Percentiles rank a stretch among this genome's conserved stretches.
These are phyloP conservation scores for Thaumatotibia leucotreta DNA, from an alignment of 1,140 invertebrate species.

Conservation along the genomic window DNA sequence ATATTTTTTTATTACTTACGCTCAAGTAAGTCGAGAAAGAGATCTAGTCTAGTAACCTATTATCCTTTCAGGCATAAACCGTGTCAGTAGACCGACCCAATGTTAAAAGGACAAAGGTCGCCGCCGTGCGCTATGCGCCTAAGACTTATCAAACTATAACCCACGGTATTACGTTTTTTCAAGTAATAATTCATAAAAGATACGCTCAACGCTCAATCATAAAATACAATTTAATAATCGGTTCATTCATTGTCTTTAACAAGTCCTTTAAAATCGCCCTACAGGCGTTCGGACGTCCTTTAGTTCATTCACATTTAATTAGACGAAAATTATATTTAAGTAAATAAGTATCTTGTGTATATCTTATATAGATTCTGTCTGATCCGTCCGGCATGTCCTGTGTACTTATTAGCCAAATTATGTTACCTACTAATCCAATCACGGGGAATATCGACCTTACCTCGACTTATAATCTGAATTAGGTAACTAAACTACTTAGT, in stretches of 20 bases:
- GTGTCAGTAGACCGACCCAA: neutral
- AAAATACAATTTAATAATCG: neutral
- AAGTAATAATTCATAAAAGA: no score
- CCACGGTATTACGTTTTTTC: no score
- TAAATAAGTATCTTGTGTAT: no score
- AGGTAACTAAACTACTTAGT: neutral
- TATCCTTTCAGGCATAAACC: neutral
- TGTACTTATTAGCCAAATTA: neutral
- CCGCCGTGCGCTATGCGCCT: slow-evolving; percentile 1
- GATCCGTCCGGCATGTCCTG: no score
- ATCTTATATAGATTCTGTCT: no score
- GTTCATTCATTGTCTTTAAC: neutral
- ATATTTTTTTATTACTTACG: neutral
- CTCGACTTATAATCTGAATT: neutral
- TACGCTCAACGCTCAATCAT: no score
- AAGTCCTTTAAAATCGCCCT: neutral
- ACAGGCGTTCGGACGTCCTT: neutral
- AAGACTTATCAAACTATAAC: no score
- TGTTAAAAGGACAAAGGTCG: slow-evolving; percentile 4
- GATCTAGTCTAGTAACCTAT: neutral
- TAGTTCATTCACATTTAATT: neutral
- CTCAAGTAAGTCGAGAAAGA: neutral
- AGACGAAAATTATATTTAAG: neutral
- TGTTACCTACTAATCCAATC: neutral
- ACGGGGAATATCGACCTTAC: neutral